Evolutionary conservation across 2,888 invertebrate species (phyloP).

Genomic region (Eupsilia transversa): DNA sequence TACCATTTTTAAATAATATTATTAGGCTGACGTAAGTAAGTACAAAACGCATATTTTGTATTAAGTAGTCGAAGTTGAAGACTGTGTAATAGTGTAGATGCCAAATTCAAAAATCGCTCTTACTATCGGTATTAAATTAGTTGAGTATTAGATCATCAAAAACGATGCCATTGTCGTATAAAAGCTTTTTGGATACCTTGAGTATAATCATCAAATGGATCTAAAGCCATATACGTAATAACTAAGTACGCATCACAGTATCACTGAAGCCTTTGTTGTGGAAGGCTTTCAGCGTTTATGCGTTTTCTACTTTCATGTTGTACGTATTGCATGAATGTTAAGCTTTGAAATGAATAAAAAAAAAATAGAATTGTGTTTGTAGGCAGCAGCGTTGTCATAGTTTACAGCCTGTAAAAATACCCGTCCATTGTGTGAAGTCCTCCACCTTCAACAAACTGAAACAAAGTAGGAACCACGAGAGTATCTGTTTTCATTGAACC

Average conservation of each 20-base stretch:
- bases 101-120: no score
- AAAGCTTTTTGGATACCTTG: conserved; percentile 7
- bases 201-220: not conserved
- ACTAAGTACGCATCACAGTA: not conserved
- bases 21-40: no score
- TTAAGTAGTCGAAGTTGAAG: not conserved
- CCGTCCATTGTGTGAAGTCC: not conserved
- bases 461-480: not conserved
- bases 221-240: not conserved
- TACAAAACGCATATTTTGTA: no score
- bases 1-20: no score
- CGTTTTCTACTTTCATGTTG: not conserved
- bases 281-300: conserved; percentile 2
- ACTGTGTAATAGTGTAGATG: no score
- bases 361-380: no score
- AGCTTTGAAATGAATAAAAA: no score
- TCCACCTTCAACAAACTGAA: no score
- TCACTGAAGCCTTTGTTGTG: not conserved
- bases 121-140: no score
- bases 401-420: not conserved
- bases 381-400: not conserved
- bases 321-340: not conserved
- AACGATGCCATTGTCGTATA: not conserved
- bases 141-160: not conserved
- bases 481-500: not conserved